A percentile compares a stretch with the other conserved stretches of the same genome.
These are phyloP conservation scores for Pelosia muscerda DNA, from an alignment of 2,888 invertebrate species.

Conservation along the genomic window DNA sequence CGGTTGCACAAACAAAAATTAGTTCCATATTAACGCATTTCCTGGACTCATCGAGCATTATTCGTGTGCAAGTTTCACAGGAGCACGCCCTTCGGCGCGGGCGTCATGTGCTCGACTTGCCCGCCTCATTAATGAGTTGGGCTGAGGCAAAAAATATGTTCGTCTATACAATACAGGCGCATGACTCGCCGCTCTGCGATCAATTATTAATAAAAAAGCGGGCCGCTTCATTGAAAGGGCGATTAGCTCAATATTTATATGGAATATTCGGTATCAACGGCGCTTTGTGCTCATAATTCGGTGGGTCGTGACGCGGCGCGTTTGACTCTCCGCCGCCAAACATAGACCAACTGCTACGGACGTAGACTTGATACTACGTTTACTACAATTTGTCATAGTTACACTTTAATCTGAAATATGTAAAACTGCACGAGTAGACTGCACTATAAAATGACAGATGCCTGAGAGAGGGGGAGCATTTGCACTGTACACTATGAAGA, in stretches of 20 bases:
- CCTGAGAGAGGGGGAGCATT: not conserved
- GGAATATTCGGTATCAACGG: slow-evolving; percentile 87
- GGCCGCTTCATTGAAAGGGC: slow-evolving; percentile 87
- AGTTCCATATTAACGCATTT: slow-evolving; percentile 73
- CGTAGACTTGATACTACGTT: slow-evolving; percentile 51
- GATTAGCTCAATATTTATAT: slow-evolving; percentile 88
- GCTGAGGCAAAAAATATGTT: slow-evolving; percentile 82
- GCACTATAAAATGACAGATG: not conserved
- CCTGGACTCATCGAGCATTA: slow-evolving; percentile 73
- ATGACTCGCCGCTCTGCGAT: slow-evolving; percentile 85
- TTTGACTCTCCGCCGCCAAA: slow-evolving; percentile 73
- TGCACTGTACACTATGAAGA: not conserved
- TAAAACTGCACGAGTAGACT: slow-evolving; percentile 2
- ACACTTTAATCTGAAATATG: slow-evolving; percentile 1
- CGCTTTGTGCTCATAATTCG: slow-evolving; percentile 86
- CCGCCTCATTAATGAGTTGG: slow-evolving; percentile 78
- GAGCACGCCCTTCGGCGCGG: slow-evolving; percentile 58
- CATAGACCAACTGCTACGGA: slow-evolving; percentile 75
- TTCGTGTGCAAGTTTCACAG: slow-evolving; percentile 69
- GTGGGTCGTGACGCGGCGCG: slow-evolving; percentile 84
- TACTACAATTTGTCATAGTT: slow-evolving; percentile 19
- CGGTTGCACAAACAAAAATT: slow-evolving; percentile 73
- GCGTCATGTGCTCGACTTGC: slow-evolving; percentile 73
- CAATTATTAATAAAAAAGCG: slow-evolving; percentile 87
- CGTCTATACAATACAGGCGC: slow-evolving; percentile 82